These are phyloP conservation scores for Piaya cayana DNA, from an alignment of 2,113 vertebrate species.

Conservation along the genomic window DNA sequence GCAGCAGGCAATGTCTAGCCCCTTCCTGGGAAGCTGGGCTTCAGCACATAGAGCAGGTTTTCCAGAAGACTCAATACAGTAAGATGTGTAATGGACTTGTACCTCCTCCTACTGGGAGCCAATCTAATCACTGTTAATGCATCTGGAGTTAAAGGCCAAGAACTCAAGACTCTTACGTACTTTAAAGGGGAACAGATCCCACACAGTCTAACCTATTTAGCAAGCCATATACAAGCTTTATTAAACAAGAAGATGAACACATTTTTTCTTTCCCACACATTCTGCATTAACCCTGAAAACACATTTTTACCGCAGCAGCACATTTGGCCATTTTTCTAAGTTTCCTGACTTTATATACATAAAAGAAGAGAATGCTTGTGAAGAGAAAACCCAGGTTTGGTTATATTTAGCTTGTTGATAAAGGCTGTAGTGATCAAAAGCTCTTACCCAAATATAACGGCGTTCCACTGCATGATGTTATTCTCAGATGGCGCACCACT, in stretches of 20 bases:
- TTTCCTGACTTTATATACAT: not conserved
- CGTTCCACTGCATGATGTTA: conserved; percentile 99
- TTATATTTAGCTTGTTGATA: not conserved
- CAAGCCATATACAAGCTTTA: not conserved
- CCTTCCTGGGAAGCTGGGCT: too few species aligned
- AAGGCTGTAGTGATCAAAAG: not conserved
- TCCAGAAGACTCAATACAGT: too few species aligned
- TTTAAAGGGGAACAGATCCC: not conserved
- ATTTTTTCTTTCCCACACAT: not conserved
- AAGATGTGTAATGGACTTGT: not conserved
- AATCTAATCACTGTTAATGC: not conserved
- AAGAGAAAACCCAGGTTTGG: not conserved
- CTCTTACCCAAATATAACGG: conserved; percentile 99
- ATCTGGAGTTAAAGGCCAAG: not conserved
- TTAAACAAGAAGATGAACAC: not conserved
- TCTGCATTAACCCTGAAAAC: not conserved
- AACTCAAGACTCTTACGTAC: not conserved
- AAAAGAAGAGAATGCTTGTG: not conserved
- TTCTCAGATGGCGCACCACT: conserved; percentile 98
- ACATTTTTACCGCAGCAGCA: not conserved
- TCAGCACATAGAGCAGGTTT: too few species aligned
- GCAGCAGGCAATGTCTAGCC: too few species aligned
- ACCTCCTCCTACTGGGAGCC: not conserved
- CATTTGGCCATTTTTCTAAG: not conserved
- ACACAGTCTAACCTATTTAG: not conserved